Conservation (phyloP, 1,140 invertebrate species). For the Papilio polyxenes region DNA sequence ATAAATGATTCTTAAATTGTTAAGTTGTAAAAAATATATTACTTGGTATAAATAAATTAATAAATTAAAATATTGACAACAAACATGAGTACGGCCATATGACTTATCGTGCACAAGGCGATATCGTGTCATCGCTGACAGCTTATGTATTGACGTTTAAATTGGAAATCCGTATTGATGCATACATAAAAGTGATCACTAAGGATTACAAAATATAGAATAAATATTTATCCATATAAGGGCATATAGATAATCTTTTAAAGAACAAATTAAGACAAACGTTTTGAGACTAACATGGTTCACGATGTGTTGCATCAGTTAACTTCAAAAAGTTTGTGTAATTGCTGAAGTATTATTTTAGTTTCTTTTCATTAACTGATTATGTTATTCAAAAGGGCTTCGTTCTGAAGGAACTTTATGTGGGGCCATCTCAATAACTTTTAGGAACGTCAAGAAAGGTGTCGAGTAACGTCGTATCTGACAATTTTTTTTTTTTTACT, state of each 20-base stretch:
- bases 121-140: background rate
- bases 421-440: background rate
- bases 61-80: background rate
- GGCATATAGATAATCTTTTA: too few species aligned
- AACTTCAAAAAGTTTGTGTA: background rate
- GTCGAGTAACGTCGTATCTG: background rate
- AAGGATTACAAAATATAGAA: too few species aligned
- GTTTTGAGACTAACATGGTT: background rate
- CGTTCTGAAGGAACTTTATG: background rate
- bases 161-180: background rate
- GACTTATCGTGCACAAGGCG: background rate
- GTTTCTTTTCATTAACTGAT: background rate
- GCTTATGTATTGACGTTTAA: background rate
- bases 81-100: background rate
- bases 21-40: too few species aligned
- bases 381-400: background rate
- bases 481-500: background rate
- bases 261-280: too few species aligned
- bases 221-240: too few species aligned
- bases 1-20: too few species aligned
- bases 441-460: background rate
- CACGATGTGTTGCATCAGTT: background rate
- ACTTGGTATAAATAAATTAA: too few species aligned
- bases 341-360: background rate
- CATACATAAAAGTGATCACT: background rate